These are phyloP conservation scores for Crocuta crocuta DNA, from an alignment of 2,113 vertebrate genomes.

Conservation along the genomic window DNA sequence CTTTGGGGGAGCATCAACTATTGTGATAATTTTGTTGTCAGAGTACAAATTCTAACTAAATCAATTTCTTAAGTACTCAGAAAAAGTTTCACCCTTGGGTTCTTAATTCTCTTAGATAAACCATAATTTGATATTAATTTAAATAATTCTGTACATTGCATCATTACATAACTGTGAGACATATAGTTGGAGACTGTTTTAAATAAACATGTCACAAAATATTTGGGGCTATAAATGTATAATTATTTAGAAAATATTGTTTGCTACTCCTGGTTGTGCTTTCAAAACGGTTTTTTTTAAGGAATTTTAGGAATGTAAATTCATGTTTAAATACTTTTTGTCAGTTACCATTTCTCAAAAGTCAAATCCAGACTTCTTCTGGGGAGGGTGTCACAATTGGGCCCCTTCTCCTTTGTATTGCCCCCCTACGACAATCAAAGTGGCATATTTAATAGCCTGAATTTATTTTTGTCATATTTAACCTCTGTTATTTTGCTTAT, in stretches of 20 bases:
- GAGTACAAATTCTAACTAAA: constrained; percentile 45
- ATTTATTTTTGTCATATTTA: neutral
- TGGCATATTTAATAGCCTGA: neutral
- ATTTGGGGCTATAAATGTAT: neutral
- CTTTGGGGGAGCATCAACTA: neutral
- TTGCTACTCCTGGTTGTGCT: neutral
- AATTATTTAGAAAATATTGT: constrained; percentile 53
- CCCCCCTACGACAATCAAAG: neutral
- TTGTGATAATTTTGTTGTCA: constrained; percentile 69
- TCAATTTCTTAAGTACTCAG: constrained; percentile 70
- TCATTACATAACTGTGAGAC: constrained; percentile 49
- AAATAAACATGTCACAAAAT: constrained; percentile 56
- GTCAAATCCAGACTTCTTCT: neutral
- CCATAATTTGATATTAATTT: constrained; percentile 64
- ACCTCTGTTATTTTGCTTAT: neutral
- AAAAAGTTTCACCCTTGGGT: constrained; percentile 63
- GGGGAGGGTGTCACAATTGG: neutral
- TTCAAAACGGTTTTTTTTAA: neutral
- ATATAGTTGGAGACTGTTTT: constrained; percentile 41
- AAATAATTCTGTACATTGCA: neutral
- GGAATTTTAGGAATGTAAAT: neutral
- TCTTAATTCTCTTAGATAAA: neutral
- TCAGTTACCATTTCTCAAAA: neutral
- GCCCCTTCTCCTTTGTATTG: neutral
- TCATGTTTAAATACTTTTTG: neutral